phyloP scores from a whole-genome alignment of 1,140 invertebrate genomes.

The Apis mellifera region Amel_HAv3.1 CM009936.2:8600001-8600500 shows the following conservation, averaged over 20 bases:
- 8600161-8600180: no score
- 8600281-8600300: slow-evolving; percentile 46
- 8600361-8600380: slow-evolving; percentile 6
- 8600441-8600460: background rate
- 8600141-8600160: no score
- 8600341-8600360: slow-evolving; percentile 28
- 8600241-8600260: slow-evolving; percentile 51
- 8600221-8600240: slow-evolving; percentile 32
- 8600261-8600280: slow-evolving; percentile 37
- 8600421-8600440: slow-evolving; percentile 21
- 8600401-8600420: slow-evolving; percentile 47
- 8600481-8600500: background rate
- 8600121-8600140: no score
- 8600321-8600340: background rate
- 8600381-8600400: background rate
- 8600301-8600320: background rate
- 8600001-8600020: no score
- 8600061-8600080: no score
- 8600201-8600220: background rate
- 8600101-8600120: no score
- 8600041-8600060: no score
- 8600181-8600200: background rate
- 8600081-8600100: no score
- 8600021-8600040: no score
- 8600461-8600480: slow-evolving; percentile 31